These are phyloP conservation scores for Tarsius wallacei DNA, from an alignment of 2,797 vertebrate genomes.

Conservation along the genomic window DNA sequence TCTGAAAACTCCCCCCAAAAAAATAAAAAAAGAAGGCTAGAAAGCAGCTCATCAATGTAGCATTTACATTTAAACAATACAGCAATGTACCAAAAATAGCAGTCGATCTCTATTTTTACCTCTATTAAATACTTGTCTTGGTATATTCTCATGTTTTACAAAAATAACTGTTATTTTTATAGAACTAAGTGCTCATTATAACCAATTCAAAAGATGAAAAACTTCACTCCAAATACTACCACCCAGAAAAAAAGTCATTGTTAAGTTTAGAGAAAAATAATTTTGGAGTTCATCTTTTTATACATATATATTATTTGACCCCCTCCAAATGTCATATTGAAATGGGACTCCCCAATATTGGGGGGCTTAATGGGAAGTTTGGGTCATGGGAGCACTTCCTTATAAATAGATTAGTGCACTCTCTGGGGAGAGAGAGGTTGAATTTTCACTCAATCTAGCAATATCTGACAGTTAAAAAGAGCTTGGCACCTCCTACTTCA, in stretches of 20 bases:
- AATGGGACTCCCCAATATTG: not conserved
- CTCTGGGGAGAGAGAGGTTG: not conserved
- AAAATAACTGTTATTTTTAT: not conserved
- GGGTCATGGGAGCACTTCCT: not conserved
- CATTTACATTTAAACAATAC: conserved; percentile 22
- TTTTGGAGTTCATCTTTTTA: not conserved
- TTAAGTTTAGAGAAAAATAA: not conserved
- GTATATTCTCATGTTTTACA: not conserved
- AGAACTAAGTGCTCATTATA: not conserved
- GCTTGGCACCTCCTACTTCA: too few relatives aligned
- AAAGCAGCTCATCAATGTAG: not conserved
- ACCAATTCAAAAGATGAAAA: conserved; percentile 48
- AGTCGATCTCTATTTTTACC: not conserved
- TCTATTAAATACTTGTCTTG: conserved; percentile 33
- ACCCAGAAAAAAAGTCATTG: not conserved
- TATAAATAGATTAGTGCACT: not conserved
- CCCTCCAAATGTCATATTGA: not conserved
- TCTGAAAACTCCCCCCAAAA: not conserved
- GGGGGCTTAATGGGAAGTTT: not conserved
- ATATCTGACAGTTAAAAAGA: not conserved
- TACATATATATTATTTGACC: not conserved
- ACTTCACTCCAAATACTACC: not conserved
- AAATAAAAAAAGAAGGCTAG: not conserved
- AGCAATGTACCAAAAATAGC: not conserved
- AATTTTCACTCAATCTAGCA: not conserved